Evolutionary conservation across 2,113 vertebrate genomes (phyloP).

Genomic region (Suncus etruscus): DNA sequence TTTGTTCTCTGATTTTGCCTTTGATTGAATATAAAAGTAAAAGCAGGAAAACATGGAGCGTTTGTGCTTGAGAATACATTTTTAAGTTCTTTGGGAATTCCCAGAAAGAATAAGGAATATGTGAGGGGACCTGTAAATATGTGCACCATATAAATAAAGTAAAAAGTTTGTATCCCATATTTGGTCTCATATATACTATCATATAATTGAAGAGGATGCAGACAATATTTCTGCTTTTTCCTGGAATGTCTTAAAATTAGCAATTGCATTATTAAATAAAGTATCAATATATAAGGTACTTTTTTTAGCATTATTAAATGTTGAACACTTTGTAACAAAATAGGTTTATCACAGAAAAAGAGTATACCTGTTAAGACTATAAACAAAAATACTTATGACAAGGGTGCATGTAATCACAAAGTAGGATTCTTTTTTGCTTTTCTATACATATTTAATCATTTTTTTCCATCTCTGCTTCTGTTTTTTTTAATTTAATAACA

Average conservation of each 20-base stretch:
- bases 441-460: not conserved
- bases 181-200: not conserved
- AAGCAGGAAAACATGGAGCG: not conserved
- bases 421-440: not conserved
- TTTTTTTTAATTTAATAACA: not conserved
- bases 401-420: not conserved
- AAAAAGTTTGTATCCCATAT: not conserved
- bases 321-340: not conserved
- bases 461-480: not conserved
- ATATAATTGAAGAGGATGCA: not conserved
- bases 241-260: not conserved
- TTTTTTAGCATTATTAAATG: not conserved
- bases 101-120: not conserved
- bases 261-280: conserved; percentile 16
- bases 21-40: not conserved
- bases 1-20: not conserved
- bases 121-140: not conserved
- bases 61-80: not conserved
- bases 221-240: not conserved
- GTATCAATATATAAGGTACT: not conserved
- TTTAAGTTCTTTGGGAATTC: not conserved
- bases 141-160: not conserved
- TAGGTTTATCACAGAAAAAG: not conserved
- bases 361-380: not conserved
- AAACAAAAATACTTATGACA: not conserved